phyloP scores from a whole-genome alignment of 2,113 vertebrate genomes.

The Globicephala melas region DNA sequence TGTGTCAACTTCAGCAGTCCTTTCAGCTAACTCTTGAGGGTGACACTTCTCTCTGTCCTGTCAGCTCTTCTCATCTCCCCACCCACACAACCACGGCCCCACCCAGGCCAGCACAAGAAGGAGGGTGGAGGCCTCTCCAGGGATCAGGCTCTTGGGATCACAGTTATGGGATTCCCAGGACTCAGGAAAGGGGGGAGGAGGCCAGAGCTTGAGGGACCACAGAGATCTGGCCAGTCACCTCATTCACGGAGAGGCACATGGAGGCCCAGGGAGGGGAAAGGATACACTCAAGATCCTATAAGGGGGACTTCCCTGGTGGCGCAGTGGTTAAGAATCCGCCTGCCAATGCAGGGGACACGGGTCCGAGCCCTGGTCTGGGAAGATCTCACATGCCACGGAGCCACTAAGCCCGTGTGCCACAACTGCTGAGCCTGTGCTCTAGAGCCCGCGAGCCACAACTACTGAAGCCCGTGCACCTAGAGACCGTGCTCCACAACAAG shows the following conservation, averaged over 20 bases:
- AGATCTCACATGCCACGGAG: too few species aligned
- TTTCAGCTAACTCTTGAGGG: background rate
- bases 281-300: background rate
- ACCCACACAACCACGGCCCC: background rate
- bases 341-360: too few species aligned
- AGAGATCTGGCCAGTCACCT: background rate
- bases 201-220: background rate
- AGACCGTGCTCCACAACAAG: too few species aligned
- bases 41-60: background rate
- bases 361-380: too few species aligned
- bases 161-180: background rate
- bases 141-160: background rate
- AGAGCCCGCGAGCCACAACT: too few species aligned
- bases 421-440: too few species aligned
- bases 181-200: background rate
- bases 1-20: background rate
- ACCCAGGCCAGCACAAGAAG: background rate
- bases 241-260: background rate
- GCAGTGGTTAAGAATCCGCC: too few species aligned
- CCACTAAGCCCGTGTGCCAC: too few species aligned
- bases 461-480: too few species aligned
- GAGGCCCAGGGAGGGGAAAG: background rate
- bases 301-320: too few species aligned
- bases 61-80: background rate
- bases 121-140: constrained; percentile 20